Conservation (phyloP, 2,113 vertebrate genomes). For the Passer montanus region DNA sequence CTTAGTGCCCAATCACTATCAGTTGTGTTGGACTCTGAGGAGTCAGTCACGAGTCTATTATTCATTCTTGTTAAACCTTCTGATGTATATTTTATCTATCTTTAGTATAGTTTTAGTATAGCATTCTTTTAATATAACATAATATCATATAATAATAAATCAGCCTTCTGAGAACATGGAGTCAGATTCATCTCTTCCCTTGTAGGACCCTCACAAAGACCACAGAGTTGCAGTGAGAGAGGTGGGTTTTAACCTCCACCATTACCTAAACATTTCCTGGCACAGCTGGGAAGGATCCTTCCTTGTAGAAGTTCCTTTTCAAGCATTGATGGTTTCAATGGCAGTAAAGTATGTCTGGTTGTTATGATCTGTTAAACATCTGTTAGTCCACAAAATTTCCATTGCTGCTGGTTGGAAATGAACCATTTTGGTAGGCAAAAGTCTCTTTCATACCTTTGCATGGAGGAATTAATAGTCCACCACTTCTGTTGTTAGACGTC, state of each 20-base stretch:
- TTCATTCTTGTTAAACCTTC: no score
- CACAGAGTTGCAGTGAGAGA: neutral
- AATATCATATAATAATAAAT: no score
- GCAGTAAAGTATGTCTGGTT: neutral
- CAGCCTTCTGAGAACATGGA: no score
- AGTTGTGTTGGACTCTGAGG: no score
- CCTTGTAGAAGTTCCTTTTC: neutral
- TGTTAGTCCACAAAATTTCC: neutral
- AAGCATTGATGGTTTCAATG: accelerated
- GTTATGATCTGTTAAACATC: neutral
- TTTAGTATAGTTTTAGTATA: no score
- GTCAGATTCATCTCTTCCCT: no score
- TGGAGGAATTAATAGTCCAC: neutral
- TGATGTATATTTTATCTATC: no score
- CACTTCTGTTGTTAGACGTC: neutral
- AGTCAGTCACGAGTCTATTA: no score
- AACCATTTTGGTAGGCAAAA: neutral
- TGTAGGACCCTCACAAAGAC: no score
- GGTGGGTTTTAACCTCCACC: neutral
- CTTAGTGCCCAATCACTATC: no score
- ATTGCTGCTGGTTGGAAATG: neutral
- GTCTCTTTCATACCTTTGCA: neutral
- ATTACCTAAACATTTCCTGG: neutral
- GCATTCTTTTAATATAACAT: no score
- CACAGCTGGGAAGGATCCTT: neutral